A percentile compares a stretch with the other conserved stretches of the same genome.
phyloP scores from a whole-genome alignment of 1,140 invertebrate species.

The Ruditapes philippinarum region DNA sequence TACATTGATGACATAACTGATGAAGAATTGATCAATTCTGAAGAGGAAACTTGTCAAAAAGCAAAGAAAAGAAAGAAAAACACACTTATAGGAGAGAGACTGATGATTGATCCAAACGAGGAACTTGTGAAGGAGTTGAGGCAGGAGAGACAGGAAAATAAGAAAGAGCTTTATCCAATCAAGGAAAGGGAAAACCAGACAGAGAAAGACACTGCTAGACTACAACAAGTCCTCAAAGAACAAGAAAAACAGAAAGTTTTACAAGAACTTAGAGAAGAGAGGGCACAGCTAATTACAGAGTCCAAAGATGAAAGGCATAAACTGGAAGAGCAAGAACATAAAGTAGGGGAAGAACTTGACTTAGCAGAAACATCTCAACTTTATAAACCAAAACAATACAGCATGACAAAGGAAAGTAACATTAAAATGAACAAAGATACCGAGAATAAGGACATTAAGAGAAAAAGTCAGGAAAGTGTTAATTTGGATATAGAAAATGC shows the following conservation, averaged over 20 bases:
- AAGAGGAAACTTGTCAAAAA: neutral
- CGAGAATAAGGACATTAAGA: constrained; percentile 17
- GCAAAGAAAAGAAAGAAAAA: constrained; percentile 2
- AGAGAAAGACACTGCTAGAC: neutral
- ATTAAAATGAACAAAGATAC: neutral
- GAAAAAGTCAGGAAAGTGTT: neutral
- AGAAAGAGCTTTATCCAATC: neutral
- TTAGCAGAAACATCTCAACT: neutral
- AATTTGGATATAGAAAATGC: neutral
- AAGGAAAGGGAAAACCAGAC: neutral
- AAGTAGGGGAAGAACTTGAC: neutral
- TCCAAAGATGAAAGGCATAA: neutral
- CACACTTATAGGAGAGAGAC: neutral
- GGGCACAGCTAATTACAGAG: constrained; percentile 2
- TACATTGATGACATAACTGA: constrained; percentile 60
- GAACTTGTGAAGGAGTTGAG: constrained; percentile 28
- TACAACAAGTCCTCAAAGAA: neutral
- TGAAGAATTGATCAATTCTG: neutral
- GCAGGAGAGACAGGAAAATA: constrained; percentile 38
- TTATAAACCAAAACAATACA: neutral
- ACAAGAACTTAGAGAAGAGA: constrained; percentile 12
- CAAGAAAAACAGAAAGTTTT: constrained; percentile 7
- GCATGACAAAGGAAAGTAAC: neutral
- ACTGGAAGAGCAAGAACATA: neutral
- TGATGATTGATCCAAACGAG: constrained; percentile 18